Percentiles rank a stretch among this genome's conserved stretches.
Evolutionary conservation across 2,888 invertebrate species (phyloP).

Genomic region (Andrena trimmerana): DNA sequence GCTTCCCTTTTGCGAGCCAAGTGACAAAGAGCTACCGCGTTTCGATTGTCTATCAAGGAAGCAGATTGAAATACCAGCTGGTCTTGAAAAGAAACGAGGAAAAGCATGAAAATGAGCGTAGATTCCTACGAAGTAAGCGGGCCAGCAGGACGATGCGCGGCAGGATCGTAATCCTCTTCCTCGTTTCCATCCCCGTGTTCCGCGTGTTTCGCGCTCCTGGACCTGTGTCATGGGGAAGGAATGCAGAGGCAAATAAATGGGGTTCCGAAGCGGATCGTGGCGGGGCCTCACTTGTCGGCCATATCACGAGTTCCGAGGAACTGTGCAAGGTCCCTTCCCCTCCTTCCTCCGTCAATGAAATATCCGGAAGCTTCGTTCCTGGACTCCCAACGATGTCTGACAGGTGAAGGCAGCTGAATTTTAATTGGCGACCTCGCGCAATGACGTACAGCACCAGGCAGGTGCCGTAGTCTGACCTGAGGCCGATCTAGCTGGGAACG

Average conservation of each 20-base stretch:
- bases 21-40: not conserved
- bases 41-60: not conserved
- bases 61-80: not conserved
- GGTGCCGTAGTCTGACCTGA: constrained; percentile 25
- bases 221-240: constrained; percentile 36
- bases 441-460: constrained; percentile 3
- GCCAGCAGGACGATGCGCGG: constrained; percentile 88
- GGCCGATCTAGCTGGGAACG: not conserved
- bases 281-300: constrained; percentile 45
- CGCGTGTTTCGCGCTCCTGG: not conserved
- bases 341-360: constrained; percentile 18
- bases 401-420: constrained; percentile 45
- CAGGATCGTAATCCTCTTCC: constrained; percentile 88
- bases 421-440: constrained; percentile 48
- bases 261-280: constrained; percentile 16
- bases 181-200: constrained; percentile 68
- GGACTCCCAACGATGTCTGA: constrained; percentile 50
- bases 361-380: constrained; percentile 62
- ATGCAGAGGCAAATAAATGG: constrained; percentile 35
- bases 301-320: constrained; percentile 55
- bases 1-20: not conserved
- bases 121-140: constrained; percentile 88
- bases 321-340: constrained; percentile 45
- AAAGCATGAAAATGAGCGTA: constrained; percentile 5
- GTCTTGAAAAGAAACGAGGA: not conserved